Conservation (phyloP, 2,888 invertebrate species). For the Orchesella flavescens region DNA sequence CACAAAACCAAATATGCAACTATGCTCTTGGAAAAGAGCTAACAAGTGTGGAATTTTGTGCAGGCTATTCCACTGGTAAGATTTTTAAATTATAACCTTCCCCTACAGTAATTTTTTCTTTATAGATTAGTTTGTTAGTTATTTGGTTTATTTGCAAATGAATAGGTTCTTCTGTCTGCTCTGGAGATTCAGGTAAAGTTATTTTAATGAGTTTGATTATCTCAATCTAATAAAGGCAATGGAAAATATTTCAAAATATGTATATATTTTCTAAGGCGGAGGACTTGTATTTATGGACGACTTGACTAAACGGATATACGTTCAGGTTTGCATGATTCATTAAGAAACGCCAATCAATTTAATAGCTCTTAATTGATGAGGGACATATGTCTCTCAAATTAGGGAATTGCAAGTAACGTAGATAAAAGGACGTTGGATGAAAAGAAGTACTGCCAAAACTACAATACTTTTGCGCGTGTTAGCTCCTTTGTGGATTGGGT, state of each 20-base stretch:
- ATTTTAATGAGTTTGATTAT: not conserved
- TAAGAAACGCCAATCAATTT: no score
- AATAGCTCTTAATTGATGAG: not conserved
- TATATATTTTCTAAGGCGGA: slow-evolving; percentile 48
- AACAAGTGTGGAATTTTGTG: slow-evolving; percentile 67
- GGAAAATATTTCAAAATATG: not conserved
- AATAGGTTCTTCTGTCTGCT: slow-evolving; percentile 60
- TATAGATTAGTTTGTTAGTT: not conserved
- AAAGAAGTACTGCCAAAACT: slow-evolving; percentile 65
- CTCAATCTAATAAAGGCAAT: slow-evolving; percentile 4
- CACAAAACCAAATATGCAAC: slow-evolving; percentile 57
- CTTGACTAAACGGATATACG: slow-evolving; percentile 52
- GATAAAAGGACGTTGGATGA: slow-evolving; percentile 59
- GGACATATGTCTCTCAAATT: not conserved
- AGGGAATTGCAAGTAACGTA: slow-evolving; percentile 68
- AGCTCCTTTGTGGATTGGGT: slow-evolving; percentile 67
- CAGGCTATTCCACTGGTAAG: slow-evolving; percentile 61
- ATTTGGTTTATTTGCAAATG: not conserved
- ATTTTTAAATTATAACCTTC: no score
- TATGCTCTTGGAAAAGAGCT: slow-evolving; percentile 62
- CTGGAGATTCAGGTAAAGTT: slow-evolving; percentile 54
- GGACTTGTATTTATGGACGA: slow-evolving; percentile 65
- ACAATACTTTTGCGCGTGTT: slow-evolving; percentile 66
- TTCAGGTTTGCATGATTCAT: slow-evolving; percentile 51
- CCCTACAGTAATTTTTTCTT: not conserved